Evolutionary conservation across 2,797 vertebrate genomes (phyloP).

Genomic region (Cuculus canorus): DNA sequence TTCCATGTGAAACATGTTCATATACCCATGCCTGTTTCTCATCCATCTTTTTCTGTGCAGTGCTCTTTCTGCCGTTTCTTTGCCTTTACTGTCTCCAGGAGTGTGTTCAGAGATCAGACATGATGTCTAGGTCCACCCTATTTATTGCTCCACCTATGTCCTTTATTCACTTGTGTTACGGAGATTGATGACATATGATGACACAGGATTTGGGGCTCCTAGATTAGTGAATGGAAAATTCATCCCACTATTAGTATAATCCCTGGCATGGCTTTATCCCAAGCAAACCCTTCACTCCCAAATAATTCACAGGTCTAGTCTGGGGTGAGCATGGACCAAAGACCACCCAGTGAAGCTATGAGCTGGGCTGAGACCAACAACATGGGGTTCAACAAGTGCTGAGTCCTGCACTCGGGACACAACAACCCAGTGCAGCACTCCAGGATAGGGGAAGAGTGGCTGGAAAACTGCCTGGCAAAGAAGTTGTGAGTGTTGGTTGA

Average conservation of each 20-base stretch:
- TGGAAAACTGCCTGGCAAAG: too few relatives aligned
- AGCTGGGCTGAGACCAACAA: too few relatives aligned
- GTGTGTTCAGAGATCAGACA: neutral
- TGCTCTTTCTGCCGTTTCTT: neutral
- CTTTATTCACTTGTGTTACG: neutral
- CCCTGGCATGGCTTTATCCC: neutral
- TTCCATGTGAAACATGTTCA: neutral
- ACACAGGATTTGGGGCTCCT: neutral
- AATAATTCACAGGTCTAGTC: neutral
- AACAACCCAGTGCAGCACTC: too few relatives aligned
- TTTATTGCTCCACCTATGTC: neutral
- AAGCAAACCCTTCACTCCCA: neutral
- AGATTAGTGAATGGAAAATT: neutral
- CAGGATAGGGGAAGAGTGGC: too few relatives aligned
- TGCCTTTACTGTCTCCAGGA: neutral
- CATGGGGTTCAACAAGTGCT: too few relatives aligned
- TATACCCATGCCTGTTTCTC: neutral
- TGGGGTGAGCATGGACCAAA: neutral
- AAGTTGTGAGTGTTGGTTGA: too few relatives aligned
- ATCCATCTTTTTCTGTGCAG: neutral
- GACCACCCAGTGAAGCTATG: neutral
- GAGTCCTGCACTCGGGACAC: too few relatives aligned
- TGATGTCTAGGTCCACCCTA: neutral
- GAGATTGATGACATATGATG: neutral
- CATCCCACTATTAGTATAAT: neutral